Base-by-base conservation (phyloP, 2,888 invertebrate species). In the Tenthredo notha region DNA sequence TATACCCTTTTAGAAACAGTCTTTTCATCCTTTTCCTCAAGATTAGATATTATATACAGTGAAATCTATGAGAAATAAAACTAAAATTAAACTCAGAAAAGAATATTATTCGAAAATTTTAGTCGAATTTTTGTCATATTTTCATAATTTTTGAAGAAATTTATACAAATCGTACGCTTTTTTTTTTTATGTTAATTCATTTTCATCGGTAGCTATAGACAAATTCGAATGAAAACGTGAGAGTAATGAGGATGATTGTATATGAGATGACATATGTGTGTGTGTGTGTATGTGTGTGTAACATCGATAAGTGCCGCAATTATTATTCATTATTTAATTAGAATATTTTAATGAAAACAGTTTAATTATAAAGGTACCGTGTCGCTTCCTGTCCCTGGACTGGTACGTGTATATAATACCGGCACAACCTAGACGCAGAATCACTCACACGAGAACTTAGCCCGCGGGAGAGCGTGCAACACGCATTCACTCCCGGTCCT, bases 311-410 rank as follows among this genome's bases (percentile, higher is more conserved):
- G 86, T 85, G 85, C 87, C 88, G 90, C 89, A 88, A 90, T 91
- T 88, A 91, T 92, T 91, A 91, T 88, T 90, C 89, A 88, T 85
- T 88, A 86, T 90, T 92, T 90, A 90, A 90, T 92, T 91, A 91
- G 90, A 92, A 91, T 91, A 91, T 90, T 89, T 86, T 89, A 91
- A 91, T 91, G 90, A 91, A 91, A 89, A 88, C 87, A 88, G 88
- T 89, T 85, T 92, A 92, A 92, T 92, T 92, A 91, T 88, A 90
- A 90, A 91, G 90, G 87, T 85, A 89, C 88, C 89, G 86, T 87
- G 87, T 87, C 86, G 88, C 90, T 91, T 90, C 90, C 90, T 89
- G 90, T 87, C 87, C 86, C 86, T 86, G 29, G 47, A 25, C 25
- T 85, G 54, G 70, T 70, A 67, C 61, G 61, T 29, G 61, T 61